A percentile compares a stretch with the other conserved stretches of the same genome.
Evolutionary conservation across 2,113 vertebrate genomes (phyloP).

Genomic region (Amphiprion ocellaris): DNA sequence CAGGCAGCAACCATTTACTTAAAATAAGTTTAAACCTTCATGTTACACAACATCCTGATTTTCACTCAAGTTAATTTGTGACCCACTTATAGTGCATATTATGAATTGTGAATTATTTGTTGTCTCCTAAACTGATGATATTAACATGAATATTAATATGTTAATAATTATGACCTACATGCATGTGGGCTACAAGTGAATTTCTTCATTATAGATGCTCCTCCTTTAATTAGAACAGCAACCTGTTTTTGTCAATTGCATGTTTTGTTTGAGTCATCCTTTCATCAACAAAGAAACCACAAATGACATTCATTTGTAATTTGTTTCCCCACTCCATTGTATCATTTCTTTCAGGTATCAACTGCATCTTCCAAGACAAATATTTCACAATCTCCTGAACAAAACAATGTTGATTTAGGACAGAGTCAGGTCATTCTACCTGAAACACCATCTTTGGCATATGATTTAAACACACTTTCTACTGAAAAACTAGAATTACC

Average conservation of each 20-base stretch:
- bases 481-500: constrained; percentile 45
- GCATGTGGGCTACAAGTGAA: constrained; percentile 57
- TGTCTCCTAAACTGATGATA: not conserved
- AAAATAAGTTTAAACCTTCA: constrained; percentile 15
- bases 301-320: constrained; percentile 47
- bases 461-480: constrained; percentile 27
- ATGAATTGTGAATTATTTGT: not conserved
- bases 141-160: constrained; percentile 7
- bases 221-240: not conserved
- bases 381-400: constrained; percentile 68
- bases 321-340: constrained; percentile 65
- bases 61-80: constrained; percentile 46
- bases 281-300: constrained; percentile 34
- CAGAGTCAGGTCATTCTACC: constrained; percentile 32
- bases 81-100: not conserved
- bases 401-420: constrained; percentile 45
- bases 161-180: constrained; percentile 12
- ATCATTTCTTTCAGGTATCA: constrained; percentile 80
- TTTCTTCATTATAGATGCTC: constrained; percentile 29
- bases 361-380: constrained; percentile 65
- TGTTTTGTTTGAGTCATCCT: constrained; percentile 44
- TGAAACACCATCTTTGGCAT: constrained; percentile 7
- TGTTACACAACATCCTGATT: constrained; percentile 15
- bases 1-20: constrained; percentile 6
- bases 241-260: constrained; percentile 44